Percentiles rank a stretch among this genome's conserved stretches.
Evolutionary conservation across 2,888 invertebrate species (phyloP).

Genomic region (Mythimna vitellina): DNA sequence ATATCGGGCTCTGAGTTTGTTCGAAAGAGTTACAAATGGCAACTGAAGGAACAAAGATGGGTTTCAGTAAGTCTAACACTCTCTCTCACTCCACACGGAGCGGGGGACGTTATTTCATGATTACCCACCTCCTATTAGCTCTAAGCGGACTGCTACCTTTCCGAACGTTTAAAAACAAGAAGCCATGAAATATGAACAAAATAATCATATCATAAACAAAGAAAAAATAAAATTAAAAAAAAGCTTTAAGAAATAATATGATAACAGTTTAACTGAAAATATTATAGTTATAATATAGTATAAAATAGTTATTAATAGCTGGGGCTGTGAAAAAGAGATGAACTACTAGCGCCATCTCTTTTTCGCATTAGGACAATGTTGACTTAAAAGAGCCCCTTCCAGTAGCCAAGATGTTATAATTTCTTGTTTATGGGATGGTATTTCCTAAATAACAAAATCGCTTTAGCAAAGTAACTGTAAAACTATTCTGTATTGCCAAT

Average conservation of each 20-base stretch:
- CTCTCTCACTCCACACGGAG: too few relatives aligned
- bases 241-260: constrained; percentile 6
- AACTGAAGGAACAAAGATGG: too few relatives aligned
- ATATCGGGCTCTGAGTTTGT: too few relatives aligned
- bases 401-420: not conserved
- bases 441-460: not conserved
- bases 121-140: not conserved
- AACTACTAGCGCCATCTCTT: constrained; percentile 10
- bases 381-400: not conserved
- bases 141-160: not conserved
- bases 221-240: constrained; percentile 14
- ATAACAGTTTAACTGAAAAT: constrained; percentile 18
- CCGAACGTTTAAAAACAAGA: constrained; percentile 12
- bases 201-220: constrained; percentile 7
- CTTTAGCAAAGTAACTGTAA: not conserved
- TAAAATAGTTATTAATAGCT: constrained; percentile 8
- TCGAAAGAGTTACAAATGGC: too few relatives aligned
- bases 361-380: not conserved
- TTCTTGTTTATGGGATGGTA: not conserved
- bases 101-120: too few relatives aligned
- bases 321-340: constrained; percentile 4
- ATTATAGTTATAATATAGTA: constrained; percentile 1
- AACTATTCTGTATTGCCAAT: not conserved
- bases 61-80: too few relatives aligned
- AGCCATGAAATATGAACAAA: not conserved